A percentile compares a stretch with the other conserved stretches of the same genome.
These are phyloP conservation scores for Catharus bicknelli DNA, from an alignment of 2,113 vertebrate species.

Conservation along the genomic window DNA sequence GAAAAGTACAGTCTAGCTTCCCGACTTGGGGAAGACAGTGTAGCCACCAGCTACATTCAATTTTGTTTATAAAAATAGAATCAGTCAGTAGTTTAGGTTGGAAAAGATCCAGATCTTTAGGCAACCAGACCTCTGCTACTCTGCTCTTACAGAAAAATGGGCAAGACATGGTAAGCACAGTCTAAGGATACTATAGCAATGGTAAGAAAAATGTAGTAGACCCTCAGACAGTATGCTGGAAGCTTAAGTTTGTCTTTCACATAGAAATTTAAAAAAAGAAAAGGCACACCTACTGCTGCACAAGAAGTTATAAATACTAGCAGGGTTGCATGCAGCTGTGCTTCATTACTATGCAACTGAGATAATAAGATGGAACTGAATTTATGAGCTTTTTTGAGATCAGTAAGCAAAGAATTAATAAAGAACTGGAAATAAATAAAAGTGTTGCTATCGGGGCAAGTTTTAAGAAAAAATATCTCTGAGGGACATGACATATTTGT, in stretches of 20 bases:
- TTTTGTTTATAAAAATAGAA: not conserved
- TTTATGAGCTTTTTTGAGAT: not conserved
- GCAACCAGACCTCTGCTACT: not conserved
- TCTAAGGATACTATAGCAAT: not conserved
- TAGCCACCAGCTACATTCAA: accelerated
- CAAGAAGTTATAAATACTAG: not conserved
- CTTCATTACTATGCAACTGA: not conserved
- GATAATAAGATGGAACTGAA: not conserved
- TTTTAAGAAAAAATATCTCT: not conserved
- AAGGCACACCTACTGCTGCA: not conserved
- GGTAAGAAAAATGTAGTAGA: not conserved
- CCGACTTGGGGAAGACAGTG: not conserved
- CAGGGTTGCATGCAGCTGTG: not conserved
- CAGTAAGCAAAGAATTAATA: not conserved
- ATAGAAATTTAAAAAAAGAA: not conserved
- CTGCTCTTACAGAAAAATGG: not conserved
- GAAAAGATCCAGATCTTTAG: not conserved
- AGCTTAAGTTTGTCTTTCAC: not conserved
- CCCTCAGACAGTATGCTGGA: not conserved
- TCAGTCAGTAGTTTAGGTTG: not conserved
- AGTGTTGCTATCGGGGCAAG: not conserved
- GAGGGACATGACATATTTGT: not conserved
- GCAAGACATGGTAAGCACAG: not conserved
- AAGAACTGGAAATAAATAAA: not conserved
- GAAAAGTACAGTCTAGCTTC: not conserved